These are phyloP conservation scores for Tauraco erythrolophus DNA, from an alignment of 2,113 vertebrate genomes.

Conservation along the genomic window DNA sequence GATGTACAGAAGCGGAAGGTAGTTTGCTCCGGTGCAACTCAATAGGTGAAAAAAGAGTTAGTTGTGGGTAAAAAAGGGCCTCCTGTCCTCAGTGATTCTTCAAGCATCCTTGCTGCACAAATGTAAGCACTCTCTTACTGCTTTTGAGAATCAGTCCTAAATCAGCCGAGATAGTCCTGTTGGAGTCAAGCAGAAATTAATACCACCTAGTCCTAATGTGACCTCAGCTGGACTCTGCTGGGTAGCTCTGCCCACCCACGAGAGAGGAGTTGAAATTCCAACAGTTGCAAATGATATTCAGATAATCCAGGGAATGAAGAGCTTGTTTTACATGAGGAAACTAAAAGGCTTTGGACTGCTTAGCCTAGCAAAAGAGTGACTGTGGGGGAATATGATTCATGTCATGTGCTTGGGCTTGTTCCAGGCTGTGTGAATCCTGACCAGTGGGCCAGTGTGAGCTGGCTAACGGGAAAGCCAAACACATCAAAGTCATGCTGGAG, in stretches of 20 bases:
- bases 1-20: neutral
- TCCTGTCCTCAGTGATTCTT: neutral
- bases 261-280: neutral
- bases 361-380: slow-evolving; percentile 36
- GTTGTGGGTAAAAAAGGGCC: neutral
- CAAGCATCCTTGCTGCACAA: neutral
- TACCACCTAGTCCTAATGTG: neutral
- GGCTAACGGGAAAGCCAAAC: neutral
- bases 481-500: neutral
- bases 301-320: slow-evolving; percentile 23
- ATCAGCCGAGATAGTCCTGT: neutral
- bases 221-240: neutral
- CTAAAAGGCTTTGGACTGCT: slow-evolving; percentile 35
- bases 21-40: neutral
- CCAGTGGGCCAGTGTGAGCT: neutral
- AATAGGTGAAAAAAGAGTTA: neutral
- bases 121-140: neutral
- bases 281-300: neutral
- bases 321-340: slow-evolving; percentile 44
- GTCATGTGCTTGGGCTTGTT: slow-evolving; percentile 12
- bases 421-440: slow-evolving; percentile 5
- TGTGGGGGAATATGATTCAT: slow-evolving; percentile 2
- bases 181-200: neutral
- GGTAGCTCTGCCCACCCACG: neutral
- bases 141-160: neutral